These are phyloP conservation scores for Drosophila prostipennis DNA, from an alignment of 2,888 invertebrate genomes.

Conservation along the genomic window DNA sequence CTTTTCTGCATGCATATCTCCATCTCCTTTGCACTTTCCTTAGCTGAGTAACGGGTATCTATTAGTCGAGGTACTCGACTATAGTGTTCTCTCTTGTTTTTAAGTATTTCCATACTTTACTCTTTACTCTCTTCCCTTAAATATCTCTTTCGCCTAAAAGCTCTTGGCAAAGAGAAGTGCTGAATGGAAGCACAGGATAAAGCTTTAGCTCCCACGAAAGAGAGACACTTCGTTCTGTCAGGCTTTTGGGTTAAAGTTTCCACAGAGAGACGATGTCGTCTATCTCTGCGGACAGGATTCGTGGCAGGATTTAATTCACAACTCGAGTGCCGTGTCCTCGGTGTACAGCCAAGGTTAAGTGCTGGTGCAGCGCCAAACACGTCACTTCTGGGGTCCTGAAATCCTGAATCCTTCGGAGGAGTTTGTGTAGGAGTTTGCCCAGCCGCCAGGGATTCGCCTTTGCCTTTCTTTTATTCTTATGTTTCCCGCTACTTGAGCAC, in stretches of 20 bases:
- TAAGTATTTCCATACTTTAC: background rate
- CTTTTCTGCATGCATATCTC: too few relatives aligned
- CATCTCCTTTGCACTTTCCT: too few relatives aligned
- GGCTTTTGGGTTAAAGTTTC: slow-evolving; percentile 63
- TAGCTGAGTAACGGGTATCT: too few relatives aligned
- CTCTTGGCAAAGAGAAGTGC: slow-evolving; percentile 48
- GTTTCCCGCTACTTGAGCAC: slow-evolving; percentile 62
- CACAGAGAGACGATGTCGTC: slow-evolving; percentile 20
- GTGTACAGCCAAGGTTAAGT: slow-evolving; percentile 75
- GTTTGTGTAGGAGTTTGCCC: slow-evolving; percentile 28
- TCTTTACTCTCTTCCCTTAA: background rate
- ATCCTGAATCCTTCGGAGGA: slow-evolving; percentile 22
- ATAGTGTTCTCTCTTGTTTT: too few relatives aligned
- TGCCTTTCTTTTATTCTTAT: slow-evolving; percentile 31
- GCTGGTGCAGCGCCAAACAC: slow-evolving; percentile 54
- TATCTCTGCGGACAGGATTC: slow-evolving; percentile 51
- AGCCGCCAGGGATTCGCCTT: slow-evolving; percentile 21
- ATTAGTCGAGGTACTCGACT: too few relatives aligned
- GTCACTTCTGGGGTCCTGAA: slow-evolving; percentile 48
- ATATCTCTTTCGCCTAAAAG: slow-evolving; percentile 18
- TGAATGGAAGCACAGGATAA: slow-evolving; percentile 61
- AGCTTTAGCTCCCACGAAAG: slow-evolving; percentile 28
- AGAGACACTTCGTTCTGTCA: slow-evolving; percentile 4
- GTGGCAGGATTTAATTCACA: slow-evolving; percentile 72
- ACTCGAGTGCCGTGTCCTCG: slow-evolving; percentile 76